A percentile compares a stretch with the other conserved stretches of the same genome.
Evolutionary conservation across 2,113 vertebrate genomes (phyloP).

Genomic region (Passer montanus): DNA sequence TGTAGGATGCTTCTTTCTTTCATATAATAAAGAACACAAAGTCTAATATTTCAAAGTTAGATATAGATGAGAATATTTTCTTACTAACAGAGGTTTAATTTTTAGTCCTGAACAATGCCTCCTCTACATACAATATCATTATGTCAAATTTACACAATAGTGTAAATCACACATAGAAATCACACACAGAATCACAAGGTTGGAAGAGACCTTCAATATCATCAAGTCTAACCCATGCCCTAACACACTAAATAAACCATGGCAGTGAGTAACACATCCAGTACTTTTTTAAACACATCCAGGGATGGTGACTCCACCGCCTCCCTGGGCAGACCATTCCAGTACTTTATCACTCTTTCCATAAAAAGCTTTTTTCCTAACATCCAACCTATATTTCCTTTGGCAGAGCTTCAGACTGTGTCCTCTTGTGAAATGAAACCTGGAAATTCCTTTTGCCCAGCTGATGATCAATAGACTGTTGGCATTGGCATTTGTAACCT

Average conservation of each 20-base stretch:
- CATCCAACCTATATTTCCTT: not conserved
- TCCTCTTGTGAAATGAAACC: not conserved
- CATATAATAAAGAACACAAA: not conserved
- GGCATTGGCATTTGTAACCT: accelerated
- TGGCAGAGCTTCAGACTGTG: not conserved
- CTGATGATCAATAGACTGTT: not conserved
- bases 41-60: not conserved
- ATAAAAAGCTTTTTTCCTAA: not conserved
- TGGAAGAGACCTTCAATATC: not conserved
- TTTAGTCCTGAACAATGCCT: not conserved
- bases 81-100: not conserved
- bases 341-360: not conserved
- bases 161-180: not conserved
- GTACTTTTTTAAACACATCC: not conserved
- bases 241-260: not conserved
- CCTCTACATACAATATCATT: not conserved
- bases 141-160: not conserved
- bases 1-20: not conserved
- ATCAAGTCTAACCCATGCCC: not conserved
- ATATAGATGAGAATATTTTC: not conserved
- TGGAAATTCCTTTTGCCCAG: not conserved
- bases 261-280: not conserved
- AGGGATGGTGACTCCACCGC: not conserved
- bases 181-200: not conserved
- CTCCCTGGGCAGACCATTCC: not conserved